Base-by-base conservation (phyloP, 2,113 vertebrate species). In the Nycticorax nycticorax region DNA sequence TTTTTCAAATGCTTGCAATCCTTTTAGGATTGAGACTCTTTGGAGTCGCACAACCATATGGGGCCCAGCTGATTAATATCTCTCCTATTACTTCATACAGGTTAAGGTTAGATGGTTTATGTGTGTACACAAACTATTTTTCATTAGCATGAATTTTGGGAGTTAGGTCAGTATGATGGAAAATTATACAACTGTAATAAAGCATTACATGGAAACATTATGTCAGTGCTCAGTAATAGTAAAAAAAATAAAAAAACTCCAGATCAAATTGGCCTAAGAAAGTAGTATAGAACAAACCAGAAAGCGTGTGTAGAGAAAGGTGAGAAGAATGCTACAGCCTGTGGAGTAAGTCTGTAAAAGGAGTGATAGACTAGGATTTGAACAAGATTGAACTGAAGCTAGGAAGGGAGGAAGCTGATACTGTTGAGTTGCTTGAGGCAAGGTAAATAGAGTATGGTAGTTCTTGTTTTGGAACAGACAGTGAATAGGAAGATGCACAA, bases 401-500 rank as follows among this genome's bases (percentile, higher is more conserved):
- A 21, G 43, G 47, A 91, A 55, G 32, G 62, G 43, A 79, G 66
- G 53, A 85, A 82, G 30, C 53, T 79, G 50, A 73, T 88, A 66
- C 52, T 33, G 18, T 32, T 32, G 62, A 88, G 50, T 85, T 85
- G 63, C 85, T 95, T 77, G 59, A 84, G 83, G 91, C 67, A 88
- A 86, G 24, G 91, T 92, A 92, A 94, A 85, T 45, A 56, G 39
- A 47, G 33, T 88, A 57, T 85, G 57, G 23, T 90, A 15, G 35
- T 53, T 94, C 67, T 93, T 93, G 83, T 62, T 92, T 94, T 73
- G 85, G 63, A 95, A 57, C 75, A 95, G 62, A 37, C 1, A 0
- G 88, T 66, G 67, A 62, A 73, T 88, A 45, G 88, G 92, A 63
- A 83, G 91, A 80, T 95, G 76, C 50, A 63, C 63, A 80, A 86